Evolutionary conservation across 1,140 invertebrate genomes (phyloP).

Genomic region (Megalonaias nervosa): DNA sequence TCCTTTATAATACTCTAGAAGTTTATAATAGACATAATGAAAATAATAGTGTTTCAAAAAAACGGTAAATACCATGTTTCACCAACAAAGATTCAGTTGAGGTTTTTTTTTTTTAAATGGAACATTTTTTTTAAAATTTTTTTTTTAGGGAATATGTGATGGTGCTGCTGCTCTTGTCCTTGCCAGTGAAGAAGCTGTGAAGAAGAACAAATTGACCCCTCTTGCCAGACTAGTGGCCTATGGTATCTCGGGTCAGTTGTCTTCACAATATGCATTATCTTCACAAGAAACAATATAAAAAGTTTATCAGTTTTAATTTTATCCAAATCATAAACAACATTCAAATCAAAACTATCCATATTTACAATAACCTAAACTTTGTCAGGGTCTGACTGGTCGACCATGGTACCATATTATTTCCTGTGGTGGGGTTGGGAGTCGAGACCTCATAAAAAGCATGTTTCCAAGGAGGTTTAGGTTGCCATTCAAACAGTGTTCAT

Average conservation of each 20-base stretch:
- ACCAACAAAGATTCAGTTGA: background rate
- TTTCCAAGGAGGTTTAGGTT: no score
- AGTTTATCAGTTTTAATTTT: background rate
- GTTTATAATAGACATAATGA: no score
- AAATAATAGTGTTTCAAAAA: background rate
- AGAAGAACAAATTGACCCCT: constrained; percentile 82
- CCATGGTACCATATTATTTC: no score
- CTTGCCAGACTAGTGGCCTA: constrained; percentile 75
- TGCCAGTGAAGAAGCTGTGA: constrained; percentile 91
- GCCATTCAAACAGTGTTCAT: no score
- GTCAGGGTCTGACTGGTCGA: no score
- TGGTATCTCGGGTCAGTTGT: constrained; percentile 66
- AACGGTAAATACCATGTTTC: background rate
- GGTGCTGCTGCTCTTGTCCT: constrained; percentile 93
- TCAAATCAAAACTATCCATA: no score
- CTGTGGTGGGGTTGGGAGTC: no score
- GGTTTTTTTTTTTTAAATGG: background rate
- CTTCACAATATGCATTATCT: no score
- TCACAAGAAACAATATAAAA: background rate
- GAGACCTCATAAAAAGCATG: no score
- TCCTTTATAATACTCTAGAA: no score
- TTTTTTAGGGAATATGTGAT: constrained; percentile 90
- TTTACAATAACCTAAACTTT: no score
- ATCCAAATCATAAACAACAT: background rate
- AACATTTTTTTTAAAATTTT: background rate